A percentile compares a stretch with the other conserved stretches of the same genome.
These are phyloP conservation scores for Casuarius casuarius DNA, from an alignment of 2,113 vertebrate species.

Conservation along the genomic window DNA sequence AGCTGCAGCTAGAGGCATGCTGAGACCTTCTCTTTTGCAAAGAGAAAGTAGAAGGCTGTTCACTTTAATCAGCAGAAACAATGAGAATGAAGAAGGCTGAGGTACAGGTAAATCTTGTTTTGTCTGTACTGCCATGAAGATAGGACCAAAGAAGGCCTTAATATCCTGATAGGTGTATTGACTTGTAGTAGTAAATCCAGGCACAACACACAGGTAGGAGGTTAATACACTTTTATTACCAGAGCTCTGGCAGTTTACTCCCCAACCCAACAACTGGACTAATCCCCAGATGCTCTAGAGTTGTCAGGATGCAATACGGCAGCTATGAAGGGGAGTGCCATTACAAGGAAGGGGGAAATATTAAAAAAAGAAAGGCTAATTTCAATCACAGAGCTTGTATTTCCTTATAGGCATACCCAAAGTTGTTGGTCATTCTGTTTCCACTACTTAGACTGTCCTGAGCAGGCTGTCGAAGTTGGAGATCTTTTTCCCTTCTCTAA, in stretches of 20 bases:
- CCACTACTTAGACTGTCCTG: background rate
- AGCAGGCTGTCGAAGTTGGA: background rate
- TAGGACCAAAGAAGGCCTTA: background rate
- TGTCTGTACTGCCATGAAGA: background rate
- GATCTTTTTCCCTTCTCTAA: background rate
- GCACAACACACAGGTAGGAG: background rate
- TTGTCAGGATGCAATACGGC: background rate
- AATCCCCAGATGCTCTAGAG: background rate
- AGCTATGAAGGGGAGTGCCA: background rate
- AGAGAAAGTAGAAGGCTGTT: constrained; percentile 13
- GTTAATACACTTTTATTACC: background rate
- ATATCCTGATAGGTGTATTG: background rate
- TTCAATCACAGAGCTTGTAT: background rate
- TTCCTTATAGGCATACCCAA: background rate
- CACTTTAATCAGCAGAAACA: constrained; percentile 16
- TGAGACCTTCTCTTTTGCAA: constrained; percentile 27
- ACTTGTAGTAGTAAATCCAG: background rate
- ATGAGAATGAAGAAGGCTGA: background rate
- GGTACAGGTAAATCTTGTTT: background rate
- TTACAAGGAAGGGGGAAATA: background rate
- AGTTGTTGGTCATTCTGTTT: background rate
- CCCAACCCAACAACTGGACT: background rate
- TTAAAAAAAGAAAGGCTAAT: background rate
- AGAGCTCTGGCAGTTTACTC: background rate
- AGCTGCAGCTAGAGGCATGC: constrained; percentile 35